A percentile compares a stretch with the other conserved stretches of the same genome.
These are phyloP conservation scores for Saccostrea glomerata DNA, from an alignment of 1,140 invertebrate genomes.

Conservation along the genomic window DNA sequence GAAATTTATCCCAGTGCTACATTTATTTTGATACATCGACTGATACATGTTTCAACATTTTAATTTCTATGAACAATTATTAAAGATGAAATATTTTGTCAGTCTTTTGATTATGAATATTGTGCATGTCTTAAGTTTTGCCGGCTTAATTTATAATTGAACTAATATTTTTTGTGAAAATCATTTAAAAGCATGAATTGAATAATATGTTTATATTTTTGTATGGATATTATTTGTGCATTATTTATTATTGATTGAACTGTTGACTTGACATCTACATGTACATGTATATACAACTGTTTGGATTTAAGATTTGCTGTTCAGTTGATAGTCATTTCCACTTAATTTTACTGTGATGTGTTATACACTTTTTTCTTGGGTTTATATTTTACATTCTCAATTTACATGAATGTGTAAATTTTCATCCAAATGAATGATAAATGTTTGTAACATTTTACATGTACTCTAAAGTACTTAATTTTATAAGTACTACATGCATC, in stretches of 20 bases:
- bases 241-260: constrained; percentile 11
- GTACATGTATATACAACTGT: not conserved
- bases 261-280: not conserved
- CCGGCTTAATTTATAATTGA: too few relatives aligned
- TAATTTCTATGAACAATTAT: too few relatives aligned
- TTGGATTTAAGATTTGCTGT: not conserved
- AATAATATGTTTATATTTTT: not conserved
- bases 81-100: too few relatives aligned
- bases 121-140: too few relatives aligned
- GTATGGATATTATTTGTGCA: constrained; percentile 8
- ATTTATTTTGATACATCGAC: too few relatives aligned
- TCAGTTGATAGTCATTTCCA: constrained; percentile 12
- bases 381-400: constrained; percentile 10
- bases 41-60: too few relatives aligned
- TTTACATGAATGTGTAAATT: constrained; percentile 9
- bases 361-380: not conserved
- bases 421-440: not conserved
- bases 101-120: too few relatives aligned
- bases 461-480: not conserved
- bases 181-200: too few relatives aligned
- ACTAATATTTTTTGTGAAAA: too few relatives aligned
- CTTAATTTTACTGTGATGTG: constrained; percentile 18
- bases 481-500: not conserved
- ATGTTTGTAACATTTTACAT: not conserved
- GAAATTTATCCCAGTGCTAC: too few relatives aligned